Evolutionary conservation across 23 tunicate species (phyloP).

Genomic region (Styela clava): DNA sequence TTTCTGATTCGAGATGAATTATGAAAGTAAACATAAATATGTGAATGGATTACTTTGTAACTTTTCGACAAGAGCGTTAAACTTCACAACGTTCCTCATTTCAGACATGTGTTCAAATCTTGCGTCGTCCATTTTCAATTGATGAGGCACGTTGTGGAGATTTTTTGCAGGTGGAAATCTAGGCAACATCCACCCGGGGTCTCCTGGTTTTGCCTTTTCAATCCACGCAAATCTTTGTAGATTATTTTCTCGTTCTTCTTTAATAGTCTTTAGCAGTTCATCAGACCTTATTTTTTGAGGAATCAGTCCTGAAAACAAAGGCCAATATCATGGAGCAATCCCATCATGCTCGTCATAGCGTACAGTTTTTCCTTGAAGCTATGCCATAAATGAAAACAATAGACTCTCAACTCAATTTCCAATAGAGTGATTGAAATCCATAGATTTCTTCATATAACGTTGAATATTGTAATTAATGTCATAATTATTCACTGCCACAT

Average conservation of each 20-base stretch:
- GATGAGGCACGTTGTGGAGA: slow-evolving; percentile 35
- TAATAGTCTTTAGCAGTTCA: not conserved
- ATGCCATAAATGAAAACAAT: no score
- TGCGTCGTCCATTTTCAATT: slow-evolving; percentile 36
- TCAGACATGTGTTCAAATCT: slow-evolving; percentile 30
- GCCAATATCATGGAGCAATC: no score
- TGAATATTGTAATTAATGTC: no score
- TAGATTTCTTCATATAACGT: no score
- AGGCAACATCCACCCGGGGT: slow-evolving; percentile 52
- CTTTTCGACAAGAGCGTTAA: slow-evolving; percentile 26
- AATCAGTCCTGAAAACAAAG: slow-evolving; percentile 36
- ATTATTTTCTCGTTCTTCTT: slow-evolving; percentile 29
- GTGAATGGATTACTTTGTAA: slow-evolving; percentile 7
- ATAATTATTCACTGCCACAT: no score
- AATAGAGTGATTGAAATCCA: no score
- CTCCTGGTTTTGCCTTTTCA: slow-evolving; percentile 32
- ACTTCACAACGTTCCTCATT: slow-evolving; percentile 29
- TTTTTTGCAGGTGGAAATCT: slow-evolving; percentile 39
- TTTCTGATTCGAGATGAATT: no score
- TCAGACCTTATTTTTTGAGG: slow-evolving; percentile 16
- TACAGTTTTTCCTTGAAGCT: no score
- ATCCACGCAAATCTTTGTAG: slow-evolving; percentile 51
- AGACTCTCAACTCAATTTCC: no score
- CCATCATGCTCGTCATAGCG: no score
- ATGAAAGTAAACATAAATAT: no score